Conservation (phyloP, 2,797 vertebrate species). For the Parauchenoglanis ngamensis region DNA sequence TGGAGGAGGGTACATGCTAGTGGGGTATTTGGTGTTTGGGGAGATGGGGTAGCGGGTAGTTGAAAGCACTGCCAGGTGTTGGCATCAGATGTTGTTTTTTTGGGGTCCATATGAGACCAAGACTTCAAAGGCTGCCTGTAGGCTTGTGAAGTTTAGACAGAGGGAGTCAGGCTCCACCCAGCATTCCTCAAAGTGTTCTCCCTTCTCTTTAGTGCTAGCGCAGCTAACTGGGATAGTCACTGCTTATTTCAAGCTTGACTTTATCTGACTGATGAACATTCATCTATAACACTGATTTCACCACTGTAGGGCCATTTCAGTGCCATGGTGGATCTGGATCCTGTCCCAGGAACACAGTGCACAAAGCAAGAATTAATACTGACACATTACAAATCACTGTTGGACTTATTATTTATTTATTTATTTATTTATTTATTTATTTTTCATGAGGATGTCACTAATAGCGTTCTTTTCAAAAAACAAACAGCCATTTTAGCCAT, state of each 20-base stretch:
- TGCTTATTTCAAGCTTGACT: constrained; percentile 14
- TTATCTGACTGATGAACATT: neutral
- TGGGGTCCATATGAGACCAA: constrained; percentile 63
- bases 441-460: neutral
- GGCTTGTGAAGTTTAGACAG: constrained; percentile 69
- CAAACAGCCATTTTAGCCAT: neutral
- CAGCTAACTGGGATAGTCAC: constrained; percentile 10
- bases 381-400: neutral
- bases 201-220: constrained; percentile 47
- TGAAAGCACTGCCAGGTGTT: constrained; percentile 78
- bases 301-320: neutral
- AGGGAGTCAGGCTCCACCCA: constrained; percentile 59
- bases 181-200: constrained; percentile 53
- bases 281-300: neutral
- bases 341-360: neutral
- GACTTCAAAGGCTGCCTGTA: constrained; percentile 74
- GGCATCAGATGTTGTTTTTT: constrained; percentile 81
- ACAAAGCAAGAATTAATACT: neutral
- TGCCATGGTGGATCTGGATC: neutral
- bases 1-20: constrained; percentile 52
- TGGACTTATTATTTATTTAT: no score
- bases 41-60: constrained; percentile 64
- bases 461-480: neutral
- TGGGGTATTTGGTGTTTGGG: constrained; percentile 60
- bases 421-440: neutral